These are phyloP conservation scores for Melieria picta DNA, from an alignment of 2,888 invertebrate species.

Conservation along the genomic window DNA sequence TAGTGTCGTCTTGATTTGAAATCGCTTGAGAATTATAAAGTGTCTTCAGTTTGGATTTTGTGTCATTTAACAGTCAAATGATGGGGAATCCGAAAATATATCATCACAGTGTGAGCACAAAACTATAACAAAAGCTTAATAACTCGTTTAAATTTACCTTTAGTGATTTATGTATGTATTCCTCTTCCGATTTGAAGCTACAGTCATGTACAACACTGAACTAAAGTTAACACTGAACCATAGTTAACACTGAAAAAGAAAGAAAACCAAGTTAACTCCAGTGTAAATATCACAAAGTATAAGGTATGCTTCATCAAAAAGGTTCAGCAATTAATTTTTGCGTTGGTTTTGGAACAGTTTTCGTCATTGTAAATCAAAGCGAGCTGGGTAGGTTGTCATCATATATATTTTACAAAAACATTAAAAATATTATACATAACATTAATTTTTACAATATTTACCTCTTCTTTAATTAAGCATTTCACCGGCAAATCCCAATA, in stretches of 20 bases:
- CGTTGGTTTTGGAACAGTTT: constrained; percentile 50
- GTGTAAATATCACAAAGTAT: not conserved
- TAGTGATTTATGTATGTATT: too few species aligned
- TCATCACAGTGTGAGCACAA: constrained; percentile 37
- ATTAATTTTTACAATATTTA: not conserved
- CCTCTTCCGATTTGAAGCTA: too few species aligned
- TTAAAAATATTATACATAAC: constrained; percentile 13
- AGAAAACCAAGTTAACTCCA: not conserved
- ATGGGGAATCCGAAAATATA: constrained; percentile 47
- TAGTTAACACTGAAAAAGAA: not conserved
- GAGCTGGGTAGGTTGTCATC: constrained; percentile 55
- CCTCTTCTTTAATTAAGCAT: not conserved
- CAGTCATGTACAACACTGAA: not conserved
- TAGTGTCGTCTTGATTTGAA: not conserved
- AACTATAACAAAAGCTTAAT: not conserved
- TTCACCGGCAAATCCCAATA: not conserved
- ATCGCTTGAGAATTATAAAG: not conserved
- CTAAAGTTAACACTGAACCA: too few species aligned
- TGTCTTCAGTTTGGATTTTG: constrained; percentile 42
- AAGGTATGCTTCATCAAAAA: not conserved
- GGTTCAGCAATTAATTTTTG: constrained; percentile 42
- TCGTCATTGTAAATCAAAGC: constrained; percentile 56
- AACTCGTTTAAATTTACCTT: not conserved
- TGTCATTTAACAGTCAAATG: constrained; percentile 49
- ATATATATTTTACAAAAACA: constrained; percentile 20